Conservation (phyloP, 2,888 invertebrate genomes). For the Sialis fuliginosa region DNA sequence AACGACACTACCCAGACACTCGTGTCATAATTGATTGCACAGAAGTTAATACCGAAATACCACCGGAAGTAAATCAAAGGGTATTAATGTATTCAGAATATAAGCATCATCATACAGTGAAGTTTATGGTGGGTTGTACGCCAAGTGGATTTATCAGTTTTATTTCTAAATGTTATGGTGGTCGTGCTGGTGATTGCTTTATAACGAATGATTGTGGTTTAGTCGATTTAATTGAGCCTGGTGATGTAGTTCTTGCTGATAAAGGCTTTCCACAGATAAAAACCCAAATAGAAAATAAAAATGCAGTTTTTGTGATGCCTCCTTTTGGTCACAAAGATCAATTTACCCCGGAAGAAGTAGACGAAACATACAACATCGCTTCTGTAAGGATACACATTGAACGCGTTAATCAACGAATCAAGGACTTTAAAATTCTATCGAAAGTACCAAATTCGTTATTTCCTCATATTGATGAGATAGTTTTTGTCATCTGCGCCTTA, state of each 20-base stretch:
- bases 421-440: no score
- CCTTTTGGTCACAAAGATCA: conserved; percentile 8
- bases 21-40: conserved; percentile 13
- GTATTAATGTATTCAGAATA: conserved; percentile 11
- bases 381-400: no score
- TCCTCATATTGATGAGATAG: no score
- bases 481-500: no score
- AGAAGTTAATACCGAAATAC: conserved; percentile 10
- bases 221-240: conserved; percentile 11
- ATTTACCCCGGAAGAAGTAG: conserved; percentile 9
- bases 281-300: conserved; percentile 6
- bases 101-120: conserved; percentile 10
- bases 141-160: conserved; percentile 12
- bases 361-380: conserved; percentile 8
- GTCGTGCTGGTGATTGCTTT: conserved; percentile 10
- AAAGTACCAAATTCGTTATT: no score
- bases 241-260: conserved; percentile 11
- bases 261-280: conserved; percentile 11
- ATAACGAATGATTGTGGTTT: conserved; percentile 11
- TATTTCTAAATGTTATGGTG: conserved; percentile 11
- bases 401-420: no score
- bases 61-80: conserved; percentile 8
- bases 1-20: conserved; percentile 9
- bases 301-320: conserved; percentile 11
- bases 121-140: conserved; percentile 12